Percentiles rank a stretch among this genome's conserved stretches.
Evolutionary conservation across 2,888 invertebrate species (phyloP).

Genomic region (Athalia rosae): DNA sequence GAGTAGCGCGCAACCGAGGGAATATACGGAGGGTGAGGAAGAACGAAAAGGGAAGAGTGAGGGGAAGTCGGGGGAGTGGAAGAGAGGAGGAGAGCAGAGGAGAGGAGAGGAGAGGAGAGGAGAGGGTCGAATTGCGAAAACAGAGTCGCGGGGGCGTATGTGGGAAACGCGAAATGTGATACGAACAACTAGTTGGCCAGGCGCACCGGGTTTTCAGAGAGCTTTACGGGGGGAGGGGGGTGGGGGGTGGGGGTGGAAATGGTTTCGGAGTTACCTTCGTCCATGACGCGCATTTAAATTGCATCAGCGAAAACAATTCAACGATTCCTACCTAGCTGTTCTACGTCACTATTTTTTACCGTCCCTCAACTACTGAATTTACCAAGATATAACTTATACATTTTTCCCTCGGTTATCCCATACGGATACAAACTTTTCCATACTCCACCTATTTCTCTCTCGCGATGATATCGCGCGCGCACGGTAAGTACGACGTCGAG

Average conservation of each 20-base stretch:
- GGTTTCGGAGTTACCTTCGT: conserved; percentile 35
- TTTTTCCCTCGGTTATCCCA: background rate
- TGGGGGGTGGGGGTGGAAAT: conserved; percentile 16
- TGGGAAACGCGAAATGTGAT: conserved; percentile 46
- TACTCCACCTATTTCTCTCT: background rate
- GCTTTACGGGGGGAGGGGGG: background rate
- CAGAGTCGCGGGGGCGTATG: conserved; percentile 45
- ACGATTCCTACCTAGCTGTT: conserved; percentile 41
- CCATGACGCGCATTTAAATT: conserved; percentile 44
- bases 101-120: conserved; percentile 15
- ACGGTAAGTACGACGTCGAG: no score
- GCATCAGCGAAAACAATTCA: conserved; percentile 55
- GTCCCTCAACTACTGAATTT: conserved; percentile 21
- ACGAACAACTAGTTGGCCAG: conserved; percentile 44
- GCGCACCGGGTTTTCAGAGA: background rate
- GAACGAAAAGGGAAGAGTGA: conserved; percentile 9
- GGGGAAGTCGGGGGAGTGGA: conserved; percentile 16
- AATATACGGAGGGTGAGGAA: conserved; percentile 25
- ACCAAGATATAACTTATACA: conserved; percentile 9
- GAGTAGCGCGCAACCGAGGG: conserved; percentile 35
- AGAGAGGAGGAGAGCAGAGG: conserved; percentile 20
- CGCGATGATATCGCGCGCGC: background rate
- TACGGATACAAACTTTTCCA: background rate
- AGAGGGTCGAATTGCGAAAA: conserved; percentile 44
- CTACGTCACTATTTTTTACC: conserved; percentile 30